A percentile compares a stretch with the other conserved stretches of the same genome.
These are phyloP conservation scores for Tympanoctomys barrerae DNA, from an alignment of 2,797 vertebrate genomes.

Conservation along the genomic window DNA sequence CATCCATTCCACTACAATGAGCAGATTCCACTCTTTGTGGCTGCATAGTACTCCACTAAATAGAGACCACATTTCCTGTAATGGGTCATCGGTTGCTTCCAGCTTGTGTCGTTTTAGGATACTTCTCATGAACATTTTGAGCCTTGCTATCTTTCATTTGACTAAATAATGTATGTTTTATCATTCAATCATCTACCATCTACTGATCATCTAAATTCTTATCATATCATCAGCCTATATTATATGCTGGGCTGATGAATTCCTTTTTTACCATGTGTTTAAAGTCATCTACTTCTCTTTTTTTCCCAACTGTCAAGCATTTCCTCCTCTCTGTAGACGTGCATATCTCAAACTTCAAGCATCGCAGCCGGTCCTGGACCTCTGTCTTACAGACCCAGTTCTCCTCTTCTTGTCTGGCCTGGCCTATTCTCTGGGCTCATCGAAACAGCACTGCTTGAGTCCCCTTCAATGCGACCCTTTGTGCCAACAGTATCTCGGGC, in stretches of 20 bases:
- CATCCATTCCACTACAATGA: not conserved
- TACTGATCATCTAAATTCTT: not conserved
- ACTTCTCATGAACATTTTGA: not conserved
- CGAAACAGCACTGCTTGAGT: not conserved
- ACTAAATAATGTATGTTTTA: not conserved
- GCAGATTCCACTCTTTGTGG: not conserved
- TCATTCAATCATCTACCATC: not conserved
- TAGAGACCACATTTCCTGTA: not conserved
- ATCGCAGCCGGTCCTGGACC: not conserved
- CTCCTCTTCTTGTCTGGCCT: not conserved
- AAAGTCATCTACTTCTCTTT: not conserved
- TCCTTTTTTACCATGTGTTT: not conserved
- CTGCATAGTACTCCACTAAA: not conserved
- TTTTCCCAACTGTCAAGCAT: not conserved
- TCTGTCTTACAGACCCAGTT: not conserved
- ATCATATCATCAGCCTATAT: not conserved
- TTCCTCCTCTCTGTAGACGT: not conserved
- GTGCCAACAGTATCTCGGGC: slow-evolving; percentile 53
- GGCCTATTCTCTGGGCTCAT: not conserved
- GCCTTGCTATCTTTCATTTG: not conserved
- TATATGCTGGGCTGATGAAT: not conserved
- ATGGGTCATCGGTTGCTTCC: not conserved
- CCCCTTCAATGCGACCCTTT: slow-evolving; percentile 61
- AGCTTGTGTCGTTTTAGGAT: not conserved
- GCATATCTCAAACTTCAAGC: not conserved